Conservation (phyloP, 2,888 invertebrate genomes). For the Argyresthia goedartella region DNA sequence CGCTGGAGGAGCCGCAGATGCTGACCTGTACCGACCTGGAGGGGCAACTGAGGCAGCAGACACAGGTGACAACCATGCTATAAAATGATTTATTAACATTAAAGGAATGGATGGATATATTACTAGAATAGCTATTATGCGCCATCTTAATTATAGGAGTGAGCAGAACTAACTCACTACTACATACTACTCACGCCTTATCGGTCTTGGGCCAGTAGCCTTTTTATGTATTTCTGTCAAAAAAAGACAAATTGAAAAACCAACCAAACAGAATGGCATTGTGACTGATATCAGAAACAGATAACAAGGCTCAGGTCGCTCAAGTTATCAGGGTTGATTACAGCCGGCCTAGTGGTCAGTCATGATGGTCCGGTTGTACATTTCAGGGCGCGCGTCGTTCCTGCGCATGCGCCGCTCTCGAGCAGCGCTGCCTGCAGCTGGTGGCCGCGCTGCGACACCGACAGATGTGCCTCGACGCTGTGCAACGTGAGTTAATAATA, state of each 20-base stretch:
- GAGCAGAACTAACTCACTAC: no score
- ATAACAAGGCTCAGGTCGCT: not conserved
- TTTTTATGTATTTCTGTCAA: no score
- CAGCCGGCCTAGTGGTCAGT: no score
- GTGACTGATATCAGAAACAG: not conserved
- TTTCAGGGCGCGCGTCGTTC: no score
- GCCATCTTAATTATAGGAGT: not conserved
- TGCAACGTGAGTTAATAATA: conserved; percentile 76
- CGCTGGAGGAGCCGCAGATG: conserved; percentile 9
- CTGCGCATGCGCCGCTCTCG: conserved; percentile 45
- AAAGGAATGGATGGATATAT: not conserved
- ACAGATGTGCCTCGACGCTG: conserved; percentile 73
- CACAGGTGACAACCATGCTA: not conserved
- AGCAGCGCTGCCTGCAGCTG: conserved; percentile 73
- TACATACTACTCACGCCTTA: no score
- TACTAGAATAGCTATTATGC: not conserved
- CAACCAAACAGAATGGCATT: not conserved
- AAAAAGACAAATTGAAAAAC: not conserved
- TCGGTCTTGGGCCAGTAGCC: no score
- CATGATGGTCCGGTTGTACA: no score
- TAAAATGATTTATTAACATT: not conserved
- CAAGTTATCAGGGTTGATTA: no score
- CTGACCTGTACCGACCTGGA: conserved; percentile 18
- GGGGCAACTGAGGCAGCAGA: conserved; percentile 9
- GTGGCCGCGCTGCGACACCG: conserved; percentile 74